Conservation (phyloP, 2,888 invertebrate species). For the Mimas tiliae region DNA sequence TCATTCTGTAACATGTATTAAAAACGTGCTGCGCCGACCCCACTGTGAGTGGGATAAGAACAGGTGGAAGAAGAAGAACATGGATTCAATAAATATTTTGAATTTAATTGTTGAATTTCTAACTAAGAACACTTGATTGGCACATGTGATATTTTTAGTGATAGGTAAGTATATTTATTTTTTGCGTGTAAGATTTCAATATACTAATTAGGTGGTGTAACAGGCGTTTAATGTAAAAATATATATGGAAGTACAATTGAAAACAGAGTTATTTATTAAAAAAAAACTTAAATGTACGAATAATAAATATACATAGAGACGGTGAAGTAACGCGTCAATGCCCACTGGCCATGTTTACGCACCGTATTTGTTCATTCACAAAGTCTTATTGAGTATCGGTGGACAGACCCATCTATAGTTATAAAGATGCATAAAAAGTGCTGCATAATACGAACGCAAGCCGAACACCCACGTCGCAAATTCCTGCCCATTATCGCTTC, state of each 20-base stretch:
- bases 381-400: conserved; percentile 68
- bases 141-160: not conserved
- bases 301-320: conserved; percentile 36
- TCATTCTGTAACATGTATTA: too few relatives aligned
- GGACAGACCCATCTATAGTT: conserved; percentile 57
- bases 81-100: too few relatives aligned
- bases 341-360: conserved; percentile 63
- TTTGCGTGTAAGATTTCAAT: too few relatives aligned
- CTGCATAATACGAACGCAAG: conserved; percentile 66
- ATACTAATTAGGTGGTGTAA: too few relatives aligned
- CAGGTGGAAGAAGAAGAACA: too few relatives aligned
- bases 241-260: not conserved
- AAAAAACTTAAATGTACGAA: not conserved
- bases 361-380: conserved; percentile 67
- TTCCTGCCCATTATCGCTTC: conserved; percentile 65
- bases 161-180: too few relatives aligned
- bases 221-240: not conserved
- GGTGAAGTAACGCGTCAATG: conserved; percentile 54
- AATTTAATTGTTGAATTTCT: too few relatives aligned
- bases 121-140: not conserved
- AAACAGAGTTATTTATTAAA: not conserved
- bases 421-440: conserved; percentile 66
- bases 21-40: too few relatives aligned
- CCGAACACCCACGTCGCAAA: conserved; percentile 80
- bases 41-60: too few relatives aligned